Percentiles rank a stretch among this genome's conserved stretches.
Conservation (phyloP, 2,113 vertebrate species). For the Noctilio leporinus region DNA sequence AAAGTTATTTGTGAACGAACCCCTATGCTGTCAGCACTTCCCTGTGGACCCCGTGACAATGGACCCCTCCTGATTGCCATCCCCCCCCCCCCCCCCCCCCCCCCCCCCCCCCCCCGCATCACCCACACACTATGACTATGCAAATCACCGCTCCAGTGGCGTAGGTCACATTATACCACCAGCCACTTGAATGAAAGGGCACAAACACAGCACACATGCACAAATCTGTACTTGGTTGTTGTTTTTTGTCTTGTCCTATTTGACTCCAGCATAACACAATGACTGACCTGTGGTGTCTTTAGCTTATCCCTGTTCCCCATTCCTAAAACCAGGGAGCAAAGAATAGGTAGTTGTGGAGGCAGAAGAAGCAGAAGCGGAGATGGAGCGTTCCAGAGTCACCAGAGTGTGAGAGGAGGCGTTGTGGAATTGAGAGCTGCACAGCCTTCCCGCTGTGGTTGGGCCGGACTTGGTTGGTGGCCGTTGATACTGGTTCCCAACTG, state of each 20-base stretch:
- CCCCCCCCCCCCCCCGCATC: rapidly evolving
- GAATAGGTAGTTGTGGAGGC: not conserved
- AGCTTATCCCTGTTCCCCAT: too few relatives aligned
- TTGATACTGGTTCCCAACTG: not conserved
- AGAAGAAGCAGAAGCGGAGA: not conserved
- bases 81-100: not conserved
- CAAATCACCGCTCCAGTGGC: not conserved
- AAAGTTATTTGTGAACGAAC: not conserved
- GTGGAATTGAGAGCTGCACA: not conserved
- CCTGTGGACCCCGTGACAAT: not conserved
- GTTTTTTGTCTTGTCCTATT: not conserved
- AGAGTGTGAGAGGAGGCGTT: not conserved
- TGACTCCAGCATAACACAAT: not conserved
- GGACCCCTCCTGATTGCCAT: not conserved
- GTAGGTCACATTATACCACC: not conserved
- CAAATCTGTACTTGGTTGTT: not conserved
- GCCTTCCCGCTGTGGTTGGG: not conserved
- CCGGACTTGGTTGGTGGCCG: not conserved
- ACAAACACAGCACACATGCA: not conserved
- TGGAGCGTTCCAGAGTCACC: not conserved
- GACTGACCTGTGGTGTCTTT: not conserved
- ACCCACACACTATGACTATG: not conserved
- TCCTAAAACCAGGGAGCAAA: not conserved
- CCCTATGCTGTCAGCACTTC: not conserved
- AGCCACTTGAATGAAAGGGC: not conserved